Conservation (phyloP, 2,113 vertebrate species). For the Rhegmatorhina hoffmannsi region DNA sequence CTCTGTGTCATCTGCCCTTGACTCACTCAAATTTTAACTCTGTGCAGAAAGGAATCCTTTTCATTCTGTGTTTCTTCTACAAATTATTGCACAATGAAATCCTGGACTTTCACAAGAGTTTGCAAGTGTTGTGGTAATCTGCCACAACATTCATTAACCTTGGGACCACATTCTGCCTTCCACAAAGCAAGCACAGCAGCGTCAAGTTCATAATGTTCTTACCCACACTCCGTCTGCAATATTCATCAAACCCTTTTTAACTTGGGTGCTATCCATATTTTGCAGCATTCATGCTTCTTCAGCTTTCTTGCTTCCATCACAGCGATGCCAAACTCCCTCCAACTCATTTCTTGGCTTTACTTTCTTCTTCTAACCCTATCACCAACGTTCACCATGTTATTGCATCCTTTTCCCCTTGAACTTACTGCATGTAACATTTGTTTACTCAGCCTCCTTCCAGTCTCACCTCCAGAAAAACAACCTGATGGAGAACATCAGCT, state of each 20-base stretch:
- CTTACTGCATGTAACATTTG: neutral
- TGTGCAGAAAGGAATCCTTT: neutral
- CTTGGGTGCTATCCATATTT: slow-evolving; percentile 41
- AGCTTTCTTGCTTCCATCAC: slow-evolving; percentile 21
- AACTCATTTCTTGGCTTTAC: neutral
- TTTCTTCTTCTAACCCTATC: neutral
- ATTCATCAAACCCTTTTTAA: slow-evolving; percentile 35
- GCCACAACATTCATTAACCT: slow-evolving; percentile 36
- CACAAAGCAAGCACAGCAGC: slow-evolving; percentile 2
- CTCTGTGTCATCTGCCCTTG: neutral
- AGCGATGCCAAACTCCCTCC: neutral
- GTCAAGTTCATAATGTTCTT: slow-evolving; percentile 33
- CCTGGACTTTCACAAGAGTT: neutral
- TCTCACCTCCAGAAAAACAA: neutral
- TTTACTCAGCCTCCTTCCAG: neutral
- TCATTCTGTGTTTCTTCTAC: neutral
- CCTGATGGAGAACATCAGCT: neutral
- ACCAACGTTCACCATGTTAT: neutral
- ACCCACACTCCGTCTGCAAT: slow-evolving; percentile 17
- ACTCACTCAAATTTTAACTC: neutral
- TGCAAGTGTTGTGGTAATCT: neutral
- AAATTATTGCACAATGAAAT: neutral
- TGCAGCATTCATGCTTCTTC: slow-evolving; percentile 10
- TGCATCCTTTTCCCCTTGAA: neutral
- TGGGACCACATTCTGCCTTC: neutral